Conservation (phyloP, 2,888 invertebrate species). For the Caradrina kadenii region DNA sequence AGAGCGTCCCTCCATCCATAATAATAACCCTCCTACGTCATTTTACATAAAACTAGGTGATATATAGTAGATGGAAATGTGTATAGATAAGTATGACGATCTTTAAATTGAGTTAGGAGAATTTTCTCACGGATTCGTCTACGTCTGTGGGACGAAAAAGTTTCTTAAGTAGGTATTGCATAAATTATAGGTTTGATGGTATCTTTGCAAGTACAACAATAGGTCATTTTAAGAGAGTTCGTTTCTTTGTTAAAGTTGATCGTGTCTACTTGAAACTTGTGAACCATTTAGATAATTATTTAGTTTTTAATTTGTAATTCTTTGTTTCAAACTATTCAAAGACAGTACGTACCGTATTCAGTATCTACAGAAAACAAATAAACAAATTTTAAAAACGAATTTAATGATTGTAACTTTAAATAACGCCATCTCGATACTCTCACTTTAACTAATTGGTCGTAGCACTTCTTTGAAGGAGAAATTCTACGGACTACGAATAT, state of each 20-base stretch:
- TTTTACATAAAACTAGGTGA: constrained; percentile 73
- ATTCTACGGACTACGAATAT: neutral
- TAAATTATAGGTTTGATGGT: no score
- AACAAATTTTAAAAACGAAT: neutral
- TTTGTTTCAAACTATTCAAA: neutral
- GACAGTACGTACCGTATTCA: neutral
- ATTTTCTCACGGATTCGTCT: neutral
- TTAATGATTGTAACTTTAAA: neutral
- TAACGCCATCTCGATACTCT: constrained; percentile 34
- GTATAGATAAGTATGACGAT: constrained; percentile 23
- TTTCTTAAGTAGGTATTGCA: neutral
- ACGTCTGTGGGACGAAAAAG: neutral
- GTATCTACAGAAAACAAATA: neutral
- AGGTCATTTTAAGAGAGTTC: no score
- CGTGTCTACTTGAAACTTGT: no score
- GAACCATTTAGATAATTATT: neutral
- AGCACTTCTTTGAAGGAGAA: constrained; percentile 1
- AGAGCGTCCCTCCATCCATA: constrained; percentile 85
- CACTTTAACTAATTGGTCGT: constrained; percentile 16
- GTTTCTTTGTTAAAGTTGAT: no score
- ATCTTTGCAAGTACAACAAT: no score
- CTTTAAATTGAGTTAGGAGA: constrained; percentile 31
- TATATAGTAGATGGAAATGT: constrained; percentile 42
- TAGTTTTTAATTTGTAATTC: neutral
- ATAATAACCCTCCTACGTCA: constrained; percentile 79